A percentile compares a stretch with the other conserved stretches of the same genome.
Conservation (phyloP, 2,888 invertebrate genomes). For the Sphaerophoria rueppellii region DNA sequence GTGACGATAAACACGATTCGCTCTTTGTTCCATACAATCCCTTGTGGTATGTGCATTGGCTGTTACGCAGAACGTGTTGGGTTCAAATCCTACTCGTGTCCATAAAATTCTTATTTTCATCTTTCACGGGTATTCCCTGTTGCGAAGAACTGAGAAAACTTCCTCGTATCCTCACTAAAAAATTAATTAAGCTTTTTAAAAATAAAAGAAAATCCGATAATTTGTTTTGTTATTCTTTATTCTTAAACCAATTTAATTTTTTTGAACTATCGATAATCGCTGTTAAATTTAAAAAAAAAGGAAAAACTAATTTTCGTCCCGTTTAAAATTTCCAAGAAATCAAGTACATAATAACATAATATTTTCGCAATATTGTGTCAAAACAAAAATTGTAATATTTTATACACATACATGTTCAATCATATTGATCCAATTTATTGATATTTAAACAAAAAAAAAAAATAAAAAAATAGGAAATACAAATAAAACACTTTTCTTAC, state of each 20-base stretch:
- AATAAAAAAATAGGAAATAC: constrained; percentile 7
- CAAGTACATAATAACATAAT: constrained; percentile 24
- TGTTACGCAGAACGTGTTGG: too few species aligned
- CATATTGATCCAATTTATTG: neutral
- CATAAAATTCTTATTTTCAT: too few species aligned
- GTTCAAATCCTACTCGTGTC: too few species aligned
- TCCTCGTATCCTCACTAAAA: too few species aligned
- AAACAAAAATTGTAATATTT: constrained; percentile 6
- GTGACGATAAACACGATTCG: too few species aligned
- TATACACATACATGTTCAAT: constrained; percentile 28
- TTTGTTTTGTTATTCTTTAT: neutral
- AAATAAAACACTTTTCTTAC: neutral
- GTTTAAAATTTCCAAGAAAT: neutral
- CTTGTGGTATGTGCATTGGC: too few species aligned
- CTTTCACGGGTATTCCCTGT: too few species aligned
- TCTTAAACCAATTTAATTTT: constrained; percentile 35
- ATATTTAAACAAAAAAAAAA: neutral
- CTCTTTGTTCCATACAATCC: too few species aligned
- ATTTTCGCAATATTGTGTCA: constrained; percentile 10
- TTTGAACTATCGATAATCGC: constrained; percentile 33
- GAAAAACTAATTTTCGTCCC: neutral
- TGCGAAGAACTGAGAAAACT: too few species aligned
- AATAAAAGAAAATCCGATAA: neutral
- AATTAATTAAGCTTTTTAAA: too few species aligned
- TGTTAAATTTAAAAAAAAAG: constrained; percentile 6